Conservation (phyloP, 2,113 vertebrate genomes). For the Hemicordylus capensis region DNA sequence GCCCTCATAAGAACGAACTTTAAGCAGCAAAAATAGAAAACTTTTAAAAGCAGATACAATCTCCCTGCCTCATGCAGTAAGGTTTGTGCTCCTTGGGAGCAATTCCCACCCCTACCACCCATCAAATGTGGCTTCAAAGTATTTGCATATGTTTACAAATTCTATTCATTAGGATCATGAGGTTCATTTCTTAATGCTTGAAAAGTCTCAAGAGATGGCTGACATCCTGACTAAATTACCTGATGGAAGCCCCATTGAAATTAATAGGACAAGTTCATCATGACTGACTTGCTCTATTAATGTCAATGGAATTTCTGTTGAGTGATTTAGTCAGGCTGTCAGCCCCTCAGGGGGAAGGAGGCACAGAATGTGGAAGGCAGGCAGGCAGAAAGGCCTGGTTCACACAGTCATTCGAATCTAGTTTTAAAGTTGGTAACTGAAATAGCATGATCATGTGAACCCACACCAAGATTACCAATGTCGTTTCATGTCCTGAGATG, state of each 20-base stretch:
- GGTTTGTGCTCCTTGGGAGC: neutral
- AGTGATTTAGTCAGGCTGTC: no score
- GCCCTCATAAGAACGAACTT: neutral
- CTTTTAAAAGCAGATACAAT: neutral
- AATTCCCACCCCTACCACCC: neutral
- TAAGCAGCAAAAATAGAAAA: neutral
- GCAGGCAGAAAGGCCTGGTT: no score
- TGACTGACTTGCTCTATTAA: no score
- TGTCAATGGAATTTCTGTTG: no score
- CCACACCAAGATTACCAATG: no score
- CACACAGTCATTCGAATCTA: no score
- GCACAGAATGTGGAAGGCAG: constrained; percentile 13
- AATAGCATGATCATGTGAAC: no score
- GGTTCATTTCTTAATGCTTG: neutral
- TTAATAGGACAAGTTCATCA: no score
- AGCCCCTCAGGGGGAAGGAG: neutral
- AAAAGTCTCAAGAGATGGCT: neutral
- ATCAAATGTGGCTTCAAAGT: neutral
- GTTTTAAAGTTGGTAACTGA: no score
- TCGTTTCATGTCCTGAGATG: no score
- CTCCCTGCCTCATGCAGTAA: neutral
- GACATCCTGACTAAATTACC: no score
- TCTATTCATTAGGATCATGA: neutral
- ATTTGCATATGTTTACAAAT: neutral
- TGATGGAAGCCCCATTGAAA: no score